Conservation (phyloP, 2,113 vertebrate genomes). For the Thomomys bottae region DNA sequence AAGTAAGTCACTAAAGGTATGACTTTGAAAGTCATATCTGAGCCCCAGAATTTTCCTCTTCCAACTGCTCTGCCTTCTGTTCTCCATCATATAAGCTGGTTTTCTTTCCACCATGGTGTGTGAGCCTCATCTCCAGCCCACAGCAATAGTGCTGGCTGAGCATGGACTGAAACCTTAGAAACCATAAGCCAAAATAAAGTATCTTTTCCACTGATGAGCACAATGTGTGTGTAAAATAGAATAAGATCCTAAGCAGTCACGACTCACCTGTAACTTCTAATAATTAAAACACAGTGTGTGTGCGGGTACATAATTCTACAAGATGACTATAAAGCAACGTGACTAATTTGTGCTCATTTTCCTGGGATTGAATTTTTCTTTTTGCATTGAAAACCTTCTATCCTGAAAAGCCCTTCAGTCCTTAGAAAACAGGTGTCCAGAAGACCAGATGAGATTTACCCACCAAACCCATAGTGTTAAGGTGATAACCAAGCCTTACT, state of each 20-base stretch:
- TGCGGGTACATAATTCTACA: too few species aligned
- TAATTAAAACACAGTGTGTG: background rate
- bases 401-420: background rate
- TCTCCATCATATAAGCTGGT: too few species aligned
- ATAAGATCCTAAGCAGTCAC: background rate
- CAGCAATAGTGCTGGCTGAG: too few species aligned
- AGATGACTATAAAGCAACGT: background rate
- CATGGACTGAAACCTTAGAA: too few species aligned
- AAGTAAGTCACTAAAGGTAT: too few species aligned
- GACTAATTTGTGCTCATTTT: background rate
- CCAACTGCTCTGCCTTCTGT: too few species aligned
- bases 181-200: too few species aligned
- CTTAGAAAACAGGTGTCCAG: background rate
- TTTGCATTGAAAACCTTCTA: background rate
- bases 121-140: too few species aligned
- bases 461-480: accelerated
- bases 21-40: too few species aligned
- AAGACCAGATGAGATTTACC: background rate
- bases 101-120: too few species aligned
- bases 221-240: accelerated
- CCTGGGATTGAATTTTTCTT: background rate
- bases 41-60: too few species aligned
- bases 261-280: background rate
- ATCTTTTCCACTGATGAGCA: too few species aligned
- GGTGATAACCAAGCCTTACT: accelerated